These are phyloP conservation scores for Zoanthus solanderi DNA, from an alignment of 92 coral and sea anemone genomes.

Conservation along the genomic window DNA sequence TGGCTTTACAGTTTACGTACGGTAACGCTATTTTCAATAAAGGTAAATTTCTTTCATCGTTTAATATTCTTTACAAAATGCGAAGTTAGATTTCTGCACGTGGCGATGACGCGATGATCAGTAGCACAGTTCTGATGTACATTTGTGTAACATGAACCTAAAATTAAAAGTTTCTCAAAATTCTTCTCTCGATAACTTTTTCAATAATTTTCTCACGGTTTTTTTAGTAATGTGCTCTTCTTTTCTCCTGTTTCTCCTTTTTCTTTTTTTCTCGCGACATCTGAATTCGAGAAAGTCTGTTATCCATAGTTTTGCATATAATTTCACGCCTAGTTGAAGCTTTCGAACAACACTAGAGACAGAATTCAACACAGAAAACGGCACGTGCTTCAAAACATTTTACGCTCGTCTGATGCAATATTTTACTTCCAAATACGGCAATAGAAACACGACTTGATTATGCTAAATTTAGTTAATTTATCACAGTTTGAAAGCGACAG, in stretches of 20 bases:
- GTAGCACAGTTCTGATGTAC: too few species aligned
- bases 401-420: slow-evolving; percentile 7
- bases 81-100: too few species aligned
- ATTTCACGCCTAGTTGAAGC: slow-evolving; percentile 11
- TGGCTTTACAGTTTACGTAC: too few species aligned
- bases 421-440: slow-evolving; percentile 28
- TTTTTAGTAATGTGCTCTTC: slow-evolving; percentile 15
- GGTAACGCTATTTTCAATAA: too few species aligned
- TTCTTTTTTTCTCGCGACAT: slow-evolving; percentile 13
- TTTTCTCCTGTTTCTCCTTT: slow-evolving; percentile 21
- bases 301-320: slow-evolving; percentile 30
- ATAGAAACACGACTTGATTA: slow-evolving; percentile 11
- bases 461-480: slow-evolving; percentile 8
- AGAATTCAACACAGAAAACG: neutral
- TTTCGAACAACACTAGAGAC: neutral
- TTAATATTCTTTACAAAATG: too few species aligned
- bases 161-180: too few species aligned
- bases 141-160: too few species aligned
- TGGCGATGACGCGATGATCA: too few species aligned
- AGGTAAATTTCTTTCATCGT: too few species aligned
- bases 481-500: slow-evolving; percentile 16
- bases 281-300: slow-evolving; percentile 21
- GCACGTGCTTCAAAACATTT: slow-evolving; percentile 18
- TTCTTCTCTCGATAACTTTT: slow-evolving; percentile 28
- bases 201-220: slow-evolving; percentile 35